Conservation (phyloP, 2,888 invertebrate species). For the Gymnoscelis rufifasciata region DNA sequence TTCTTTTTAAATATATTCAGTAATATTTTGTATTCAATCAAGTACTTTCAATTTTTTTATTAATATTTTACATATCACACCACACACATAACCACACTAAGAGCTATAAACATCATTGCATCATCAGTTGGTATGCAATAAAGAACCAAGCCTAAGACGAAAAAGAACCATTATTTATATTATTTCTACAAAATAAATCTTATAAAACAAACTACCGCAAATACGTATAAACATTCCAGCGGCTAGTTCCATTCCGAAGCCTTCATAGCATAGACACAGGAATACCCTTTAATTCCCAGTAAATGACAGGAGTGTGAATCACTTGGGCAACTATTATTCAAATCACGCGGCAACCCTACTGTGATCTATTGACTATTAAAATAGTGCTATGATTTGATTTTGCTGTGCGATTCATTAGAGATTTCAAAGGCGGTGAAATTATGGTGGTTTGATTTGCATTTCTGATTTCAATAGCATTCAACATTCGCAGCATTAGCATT, state of each 20-base stretch:
- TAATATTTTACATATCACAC: too few species aligned
- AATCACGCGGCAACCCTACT: constrained; percentile 38
- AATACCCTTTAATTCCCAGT: constrained; percentile 32
- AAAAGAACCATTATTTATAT: too few species aligned
- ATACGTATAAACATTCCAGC: constrained; percentile 1
- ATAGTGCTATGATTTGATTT: constrained; percentile 6
- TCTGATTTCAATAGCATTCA: constrained; percentile 9
- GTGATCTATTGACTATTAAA: constrained; percentile 26
- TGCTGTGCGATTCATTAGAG: constrained; percentile 13
- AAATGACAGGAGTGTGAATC: constrained; percentile 52
- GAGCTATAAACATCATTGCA: too few species aligned
- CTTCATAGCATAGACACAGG: constrained; percentile 15
- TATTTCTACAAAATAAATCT: neutral
- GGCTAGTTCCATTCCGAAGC: constrained; percentile 2
- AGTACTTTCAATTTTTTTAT: too few species aligned
- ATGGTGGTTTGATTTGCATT: constrained; percentile 10
- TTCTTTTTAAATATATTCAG: too few species aligned
- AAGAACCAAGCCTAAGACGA: too few species aligned
- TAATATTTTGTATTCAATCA: too few species aligned
- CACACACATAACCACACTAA: too few species aligned
- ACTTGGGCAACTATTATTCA: constrained; percentile 40
- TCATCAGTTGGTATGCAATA: too few species aligned
- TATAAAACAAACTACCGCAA: neutral
- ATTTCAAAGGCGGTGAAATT: constrained; percentile 10
- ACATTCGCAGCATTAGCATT: too few species aligned